A percentile compares a stretch with the other conserved stretches of the same genome.
Evolutionary conservation across 1,140 invertebrate species (phyloP).

Genomic region (Pseudomyrmex flavicornis): DNA sequence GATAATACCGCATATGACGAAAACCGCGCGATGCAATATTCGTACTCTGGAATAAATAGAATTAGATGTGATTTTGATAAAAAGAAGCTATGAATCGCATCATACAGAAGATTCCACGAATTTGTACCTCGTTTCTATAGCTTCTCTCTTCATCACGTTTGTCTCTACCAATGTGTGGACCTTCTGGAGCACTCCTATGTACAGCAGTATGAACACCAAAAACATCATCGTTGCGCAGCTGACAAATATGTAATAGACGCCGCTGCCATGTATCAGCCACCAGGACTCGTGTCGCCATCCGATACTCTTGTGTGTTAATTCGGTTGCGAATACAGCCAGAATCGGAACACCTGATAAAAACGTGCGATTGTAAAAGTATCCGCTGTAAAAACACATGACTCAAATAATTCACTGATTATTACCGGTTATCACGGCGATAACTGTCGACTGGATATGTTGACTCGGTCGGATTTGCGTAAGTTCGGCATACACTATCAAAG

Average conservation of each 20-base stretch:
- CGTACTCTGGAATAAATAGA: slow-evolving; percentile 83
- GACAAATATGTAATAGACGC: slow-evolving; percentile 87
- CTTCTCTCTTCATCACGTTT: slow-evolving; percentile 81
- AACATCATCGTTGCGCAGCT: slow-evolving; percentile 85
- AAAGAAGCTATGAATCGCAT: neutral
- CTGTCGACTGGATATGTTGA: slow-evolving; percentile 85
- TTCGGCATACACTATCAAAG: slow-evolving; percentile 86
- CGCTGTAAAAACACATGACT: too few species aligned
- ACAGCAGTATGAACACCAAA: slow-evolving; percentile 85
- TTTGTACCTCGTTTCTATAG: slow-evolving; percentile 80
- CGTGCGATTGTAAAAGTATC: neutral
- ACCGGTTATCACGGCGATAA: slow-evolving; percentile 87
- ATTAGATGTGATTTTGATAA: neutral
- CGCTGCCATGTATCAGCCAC: slow-evolving; percentile 86
- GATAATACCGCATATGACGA: slow-evolving; percentile 86
- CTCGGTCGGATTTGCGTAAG: slow-evolving; percentile 84
- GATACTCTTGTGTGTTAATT: slow-evolving; percentile 86
- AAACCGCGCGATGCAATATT: slow-evolving; percentile 86
- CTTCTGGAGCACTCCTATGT: slow-evolving; percentile 84
- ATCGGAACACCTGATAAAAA: slow-evolving; percentile 84
- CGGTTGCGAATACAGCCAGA: slow-evolving; percentile 86
- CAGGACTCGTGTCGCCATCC: slow-evolving; percentile 85
- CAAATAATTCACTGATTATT: too few species aligned
- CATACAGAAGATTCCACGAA: neutral
- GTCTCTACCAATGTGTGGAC: slow-evolving; percentile 83